Percentiles rank a stretch among this genome's conserved stretches.
These are phyloP conservation scores for Heterocephalus glaber DNA, from an alignment of 2,113 vertebrate genomes.

Conservation along the genomic window DNA sequence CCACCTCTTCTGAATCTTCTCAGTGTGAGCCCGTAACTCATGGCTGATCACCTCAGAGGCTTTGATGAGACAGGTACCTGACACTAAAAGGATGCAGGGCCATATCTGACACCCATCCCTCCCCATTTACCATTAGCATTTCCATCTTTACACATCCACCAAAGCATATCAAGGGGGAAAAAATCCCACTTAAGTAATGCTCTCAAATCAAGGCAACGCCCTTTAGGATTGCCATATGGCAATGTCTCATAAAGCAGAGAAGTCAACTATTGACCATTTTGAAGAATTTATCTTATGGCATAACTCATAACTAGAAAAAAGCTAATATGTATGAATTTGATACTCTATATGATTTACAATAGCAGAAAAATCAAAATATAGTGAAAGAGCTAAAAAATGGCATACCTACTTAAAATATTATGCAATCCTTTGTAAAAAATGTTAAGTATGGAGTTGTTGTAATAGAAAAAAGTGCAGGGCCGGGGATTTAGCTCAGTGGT, in stretches of 20 bases:
- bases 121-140: not conserved
- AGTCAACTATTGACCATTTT: not conserved
- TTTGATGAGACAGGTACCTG: not conserved
- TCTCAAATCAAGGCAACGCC: not conserved
- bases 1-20: not conserved
- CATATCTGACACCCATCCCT: not conserved
- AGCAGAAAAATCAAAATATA: not conserved
- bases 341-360: not conserved
- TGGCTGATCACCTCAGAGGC: not conserved
- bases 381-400: not conserved
- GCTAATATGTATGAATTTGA: not conserved
- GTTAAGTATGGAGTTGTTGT: not conserved
- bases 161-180: not conserved
- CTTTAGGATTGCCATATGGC: not conserved
- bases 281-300: constrained; percentile 15
- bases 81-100: not conserved
- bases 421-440: constrained; percentile 3
- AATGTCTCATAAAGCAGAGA: not conserved
- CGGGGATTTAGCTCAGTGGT: no score
- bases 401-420: not conserved
- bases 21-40: not conserved
- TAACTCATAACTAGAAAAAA: constrained; percentile 34
- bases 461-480: no score
- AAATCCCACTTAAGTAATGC: not conserved
- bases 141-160: not conserved